phyloP scores from a whole-genome alignment of 2,888 invertebrate species.

The Alentia gelatinosa region DNA sequence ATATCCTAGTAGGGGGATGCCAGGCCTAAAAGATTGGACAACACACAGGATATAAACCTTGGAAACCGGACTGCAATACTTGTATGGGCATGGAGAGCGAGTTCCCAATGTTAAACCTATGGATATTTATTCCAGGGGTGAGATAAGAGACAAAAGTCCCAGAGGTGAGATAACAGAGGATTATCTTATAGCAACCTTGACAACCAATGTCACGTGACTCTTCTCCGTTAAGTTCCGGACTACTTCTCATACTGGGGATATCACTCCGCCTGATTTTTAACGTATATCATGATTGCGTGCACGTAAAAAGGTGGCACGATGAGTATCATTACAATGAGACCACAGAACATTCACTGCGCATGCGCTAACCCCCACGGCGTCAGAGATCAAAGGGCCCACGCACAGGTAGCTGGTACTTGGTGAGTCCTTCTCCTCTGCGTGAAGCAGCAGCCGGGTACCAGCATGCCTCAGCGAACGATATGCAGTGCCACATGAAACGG shows the following conservation, averaged over 20 bases:
- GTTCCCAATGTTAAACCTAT: too few relatives aligned
- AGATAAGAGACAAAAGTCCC: too few relatives aligned
- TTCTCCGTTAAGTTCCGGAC: too few relatives aligned
- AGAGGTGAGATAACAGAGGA: too few relatives aligned
- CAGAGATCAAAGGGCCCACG: background rate
- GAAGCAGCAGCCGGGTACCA: background rate
- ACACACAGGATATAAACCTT: too few relatives aligned
- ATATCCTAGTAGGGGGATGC: too few relatives aligned
- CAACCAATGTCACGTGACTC: too few relatives aligned
- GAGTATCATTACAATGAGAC: background rate
- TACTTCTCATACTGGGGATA: background rate
- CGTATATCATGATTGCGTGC: background rate
- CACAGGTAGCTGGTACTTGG: background rate
- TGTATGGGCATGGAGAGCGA: too few relatives aligned
- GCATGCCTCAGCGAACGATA: background rate
- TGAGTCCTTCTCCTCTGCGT: background rate
- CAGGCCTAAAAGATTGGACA: too few relatives aligned
- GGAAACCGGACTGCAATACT: too few relatives aligned
- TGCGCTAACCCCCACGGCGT: background rate
- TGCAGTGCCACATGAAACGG: constrained; percentile 8
- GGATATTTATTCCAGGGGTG: too few relatives aligned
- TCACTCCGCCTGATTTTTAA: background rate
- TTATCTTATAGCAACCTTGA: too few relatives aligned
- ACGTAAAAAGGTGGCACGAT: background rate
- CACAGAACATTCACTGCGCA: background rate